These are phyloP conservation scores for Crax fasciolata DNA, from an alignment of 2,797 vertebrate genomes.

Conservation along the genomic window DNA sequence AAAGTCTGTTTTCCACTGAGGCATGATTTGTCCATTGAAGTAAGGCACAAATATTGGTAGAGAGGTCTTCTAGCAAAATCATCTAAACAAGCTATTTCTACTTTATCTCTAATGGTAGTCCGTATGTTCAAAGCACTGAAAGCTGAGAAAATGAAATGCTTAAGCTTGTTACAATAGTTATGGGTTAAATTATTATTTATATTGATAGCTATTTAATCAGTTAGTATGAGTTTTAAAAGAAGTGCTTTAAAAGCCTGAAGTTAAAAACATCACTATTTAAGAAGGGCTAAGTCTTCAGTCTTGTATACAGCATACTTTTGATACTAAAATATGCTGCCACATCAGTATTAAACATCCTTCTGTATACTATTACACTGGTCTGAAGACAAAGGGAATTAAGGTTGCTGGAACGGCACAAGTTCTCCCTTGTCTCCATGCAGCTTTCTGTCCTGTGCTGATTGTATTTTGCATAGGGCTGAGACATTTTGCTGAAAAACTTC, in stretches of 20 bases:
- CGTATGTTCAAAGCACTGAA: not conserved
- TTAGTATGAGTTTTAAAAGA: not conserved
- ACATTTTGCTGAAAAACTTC: conserved; percentile 17
- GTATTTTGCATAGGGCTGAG: conserved; percentile 1
- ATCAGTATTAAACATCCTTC: not conserved
- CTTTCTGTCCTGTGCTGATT: not conserved
- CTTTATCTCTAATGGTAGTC: not conserved
- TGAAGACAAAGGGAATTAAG: not conserved
- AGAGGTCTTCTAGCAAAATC: not conserved
- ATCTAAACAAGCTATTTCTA: not conserved
- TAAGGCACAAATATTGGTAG: not conserved
- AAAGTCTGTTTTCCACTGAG: not conserved
- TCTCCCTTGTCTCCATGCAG: not conserved
- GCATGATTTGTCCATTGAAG: not conserved
- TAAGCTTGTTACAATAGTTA: not conserved
- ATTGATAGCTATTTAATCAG: not conserved
- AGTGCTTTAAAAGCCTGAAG: not conserved
- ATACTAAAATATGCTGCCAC: not conserved
- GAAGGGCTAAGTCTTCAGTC: not conserved
- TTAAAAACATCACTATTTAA: not conserved
- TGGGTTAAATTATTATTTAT: not conserved
- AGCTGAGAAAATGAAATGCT: not conserved
- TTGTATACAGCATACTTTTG: not conserved
- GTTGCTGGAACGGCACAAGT: not conserved
- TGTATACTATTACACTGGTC: not conserved